phyloP scores from a whole-genome alignment of 1,140 invertebrate genomes.

The Papilio polyxenes region DNA sequence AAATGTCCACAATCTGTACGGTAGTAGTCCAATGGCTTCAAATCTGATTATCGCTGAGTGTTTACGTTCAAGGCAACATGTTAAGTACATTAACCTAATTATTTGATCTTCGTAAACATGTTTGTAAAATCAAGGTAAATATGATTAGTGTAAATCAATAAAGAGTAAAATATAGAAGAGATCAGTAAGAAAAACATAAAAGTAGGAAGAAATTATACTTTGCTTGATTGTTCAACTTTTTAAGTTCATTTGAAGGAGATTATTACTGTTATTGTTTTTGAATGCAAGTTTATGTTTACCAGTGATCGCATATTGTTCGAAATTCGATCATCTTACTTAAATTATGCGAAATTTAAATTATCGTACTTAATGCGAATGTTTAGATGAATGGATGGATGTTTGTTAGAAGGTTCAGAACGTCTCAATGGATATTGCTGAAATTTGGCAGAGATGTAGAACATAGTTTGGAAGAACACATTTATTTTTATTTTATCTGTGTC shows the following conservation, averaged over 20 bases:
- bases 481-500: too few relatives aligned
- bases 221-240: neutral
- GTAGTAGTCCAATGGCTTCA: conserved; percentile 2
- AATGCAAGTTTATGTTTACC: too few relatives aligned
- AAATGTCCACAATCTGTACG: neutral
- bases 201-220: neutral
- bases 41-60: neutral
- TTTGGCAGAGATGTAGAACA: too few relatives aligned
- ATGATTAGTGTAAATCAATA: neutral
- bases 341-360: too few relatives aligned
- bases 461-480: too few relatives aligned
- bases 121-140: conserved; percentile 1
- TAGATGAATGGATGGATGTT: too few relatives aligned
- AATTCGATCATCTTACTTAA: too few relatives aligned
- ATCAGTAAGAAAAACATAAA: neutral
- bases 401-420: too few relatives aligned
- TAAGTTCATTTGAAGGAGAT: neutral
- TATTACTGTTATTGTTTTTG: too few relatives aligned
- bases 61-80: conserved; percentile 10
- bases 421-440: too few relatives aligned
- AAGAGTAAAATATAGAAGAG: neutral
- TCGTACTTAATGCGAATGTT: too few relatives aligned
- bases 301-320: too few relatives aligned
- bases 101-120: conserved; percentile 19
- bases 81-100: conserved; percentile 23